Evolutionary conservation across 2,888 invertebrate genomes (phyloP).

Genomic region (Netelia melanura): DNA sequence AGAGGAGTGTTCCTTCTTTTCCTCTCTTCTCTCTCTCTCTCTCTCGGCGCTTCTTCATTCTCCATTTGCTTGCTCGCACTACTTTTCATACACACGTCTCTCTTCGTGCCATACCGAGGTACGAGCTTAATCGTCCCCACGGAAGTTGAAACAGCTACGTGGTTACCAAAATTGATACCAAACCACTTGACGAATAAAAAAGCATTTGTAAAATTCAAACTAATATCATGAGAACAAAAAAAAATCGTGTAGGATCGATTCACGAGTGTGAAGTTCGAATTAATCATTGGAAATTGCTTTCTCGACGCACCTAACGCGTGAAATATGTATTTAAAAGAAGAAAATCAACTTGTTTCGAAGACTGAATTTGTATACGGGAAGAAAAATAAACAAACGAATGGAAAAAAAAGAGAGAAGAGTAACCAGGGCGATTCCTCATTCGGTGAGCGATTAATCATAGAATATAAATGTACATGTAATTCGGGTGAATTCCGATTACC

Average conservation of each 20-base stretch:
- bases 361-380: neutral
- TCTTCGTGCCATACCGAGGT: too few species aligned
- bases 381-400: neutral
- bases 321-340: too few species aligned
- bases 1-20: slow-evolving; percentile 32
- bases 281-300: too few species aligned
- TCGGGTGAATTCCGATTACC: slow-evolving; percentile 72
- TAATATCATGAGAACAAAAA: too few species aligned
- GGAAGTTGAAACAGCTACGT: too few species aligned
- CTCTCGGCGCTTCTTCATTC: slow-evolving; percentile 25
- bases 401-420: neutral
- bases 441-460: slow-evolving; percentile 64
- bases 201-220: too few species aligned
- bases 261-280: too few species aligned
- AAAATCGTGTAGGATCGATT: too few species aligned
- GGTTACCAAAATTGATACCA: too few species aligned
- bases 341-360: neutral
- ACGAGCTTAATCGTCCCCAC: too few species aligned
- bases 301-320: too few species aligned
- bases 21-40: slow-evolving; percentile 56
- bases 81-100: neutral
- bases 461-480: slow-evolving; percentile 62
- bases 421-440: slow-evolving; percentile 59
- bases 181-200: too few species aligned
- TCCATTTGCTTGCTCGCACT: slow-evolving; percentile 2